Base-by-base conservation (phyloP, 1,140 invertebrate species). In the Drosophila littoralis region DNA sequence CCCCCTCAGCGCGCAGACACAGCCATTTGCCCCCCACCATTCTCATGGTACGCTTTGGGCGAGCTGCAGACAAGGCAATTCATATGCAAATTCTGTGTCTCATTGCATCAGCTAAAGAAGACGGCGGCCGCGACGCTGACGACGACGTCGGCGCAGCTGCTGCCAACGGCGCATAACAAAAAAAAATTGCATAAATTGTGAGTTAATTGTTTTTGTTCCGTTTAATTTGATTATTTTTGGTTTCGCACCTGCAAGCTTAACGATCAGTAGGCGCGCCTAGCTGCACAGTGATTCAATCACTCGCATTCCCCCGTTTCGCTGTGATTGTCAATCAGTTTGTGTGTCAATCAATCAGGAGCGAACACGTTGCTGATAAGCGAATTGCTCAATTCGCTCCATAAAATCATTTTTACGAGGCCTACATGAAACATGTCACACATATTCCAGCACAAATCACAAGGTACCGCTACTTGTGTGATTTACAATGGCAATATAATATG, bases 41-140 rank as follows among this genome's bases (percentile, higher is more conserved):
- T 51, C 4, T 7, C 55, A 55, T 68, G 65, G 55, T 71, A 64
- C 51, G 68, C 32, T 46, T 10, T 81, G 46, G 64, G 8, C 22
- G 9, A 50, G 54, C 64, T 57, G 57, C 61, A 86, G 81, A 81
- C 68, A 74, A 72, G 50, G 59, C 63, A 51, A 68, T 76, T 80
- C 67, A 82, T 85, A 68, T 89, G 80, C 66, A 88, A 85, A 78
- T 67, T 57, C 36, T 52, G 22, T 57, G 40, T 50, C 36, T 67
- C 73, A 88, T 88, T 88, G 84, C 84, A 88, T 88, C 84, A 88
- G 84, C 84, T 70, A 63, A 73, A 66, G 69, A 78, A 68, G 57
- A 40, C 59, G 63, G 7, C 51, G 68, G 2, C 12, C 13, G 22
- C 48, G 40, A 43, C 36, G 55, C 0, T 22, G 28, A 12, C 57